Percentiles rank a stretch among this genome's conserved stretches.
These are phyloP conservation scores for Orientallactaga bullata DNA, from an alignment of 2,113 vertebrate species.

Conservation along the genomic window DNA sequence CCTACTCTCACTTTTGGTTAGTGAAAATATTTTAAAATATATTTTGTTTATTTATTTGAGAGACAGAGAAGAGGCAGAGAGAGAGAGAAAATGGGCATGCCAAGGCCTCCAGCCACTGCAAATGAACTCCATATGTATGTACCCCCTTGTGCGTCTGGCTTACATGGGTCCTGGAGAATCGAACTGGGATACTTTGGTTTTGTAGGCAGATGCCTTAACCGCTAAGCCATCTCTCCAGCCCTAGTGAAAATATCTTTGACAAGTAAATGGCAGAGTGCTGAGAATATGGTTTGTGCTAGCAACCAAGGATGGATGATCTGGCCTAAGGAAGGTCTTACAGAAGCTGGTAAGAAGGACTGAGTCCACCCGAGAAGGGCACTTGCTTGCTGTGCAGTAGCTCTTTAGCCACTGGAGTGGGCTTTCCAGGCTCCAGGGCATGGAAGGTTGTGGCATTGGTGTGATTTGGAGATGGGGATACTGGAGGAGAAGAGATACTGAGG, in stretches of 20 bases:
- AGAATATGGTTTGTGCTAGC: conserved; percentile 32
- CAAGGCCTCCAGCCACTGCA: too few relatives aligned
- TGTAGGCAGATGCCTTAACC: too few relatives aligned
- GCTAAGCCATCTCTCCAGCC: too few relatives aligned
- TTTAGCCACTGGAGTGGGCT: fast-evolving
- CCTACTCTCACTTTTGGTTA: too few relatives aligned
- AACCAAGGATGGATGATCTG: not conserved
- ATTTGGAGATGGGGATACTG: not conserved
- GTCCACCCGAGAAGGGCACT: not conserved
- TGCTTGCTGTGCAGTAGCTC: fast-evolving
- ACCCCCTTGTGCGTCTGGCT: too few relatives aligned
- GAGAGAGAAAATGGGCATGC: too few relatives aligned
- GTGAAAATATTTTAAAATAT: too few relatives aligned
- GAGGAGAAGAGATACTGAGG: not conserved
- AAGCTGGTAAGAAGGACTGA: not conserved
- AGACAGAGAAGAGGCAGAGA: too few relatives aligned
- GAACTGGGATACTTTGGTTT: too few relatives aligned
- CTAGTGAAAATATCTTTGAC: conserved; percentile 72
- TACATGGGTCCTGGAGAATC: too few relatives aligned
- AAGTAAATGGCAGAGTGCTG: conserved; percentile 45
- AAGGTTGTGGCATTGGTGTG: fast-evolving
- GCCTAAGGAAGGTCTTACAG: not conserved
- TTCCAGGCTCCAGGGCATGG: not conserved
- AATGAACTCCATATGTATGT: too few relatives aligned
- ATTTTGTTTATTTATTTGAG: too few relatives aligned